Conservation (phyloP, 2,888 invertebrate species). For the Tigriopus californicus region DNA sequence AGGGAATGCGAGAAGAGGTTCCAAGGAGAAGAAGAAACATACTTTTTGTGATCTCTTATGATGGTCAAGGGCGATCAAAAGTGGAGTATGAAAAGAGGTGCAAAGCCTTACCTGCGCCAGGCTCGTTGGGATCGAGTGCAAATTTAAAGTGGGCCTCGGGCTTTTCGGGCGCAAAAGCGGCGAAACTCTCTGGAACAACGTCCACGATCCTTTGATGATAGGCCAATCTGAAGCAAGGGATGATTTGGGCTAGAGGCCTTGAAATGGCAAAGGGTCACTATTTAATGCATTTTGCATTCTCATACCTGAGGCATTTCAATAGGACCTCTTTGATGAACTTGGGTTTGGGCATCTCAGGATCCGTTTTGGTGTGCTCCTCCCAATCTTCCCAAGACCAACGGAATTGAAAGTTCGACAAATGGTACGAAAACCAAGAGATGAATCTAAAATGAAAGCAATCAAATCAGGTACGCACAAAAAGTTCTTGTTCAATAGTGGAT, state of each 20-base stretch:
- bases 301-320: constrained; percentile 65
- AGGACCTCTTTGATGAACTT: constrained; percentile 85
- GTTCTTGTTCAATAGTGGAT: no score
- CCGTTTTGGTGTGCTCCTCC: constrained; percentile 65
- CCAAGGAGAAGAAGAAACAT: not conserved
- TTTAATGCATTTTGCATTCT: not conserved
- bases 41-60: not conserved
- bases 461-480: no score
- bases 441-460: constrained; percentile 40
- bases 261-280: no score
- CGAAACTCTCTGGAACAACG: constrained; percentile 72
- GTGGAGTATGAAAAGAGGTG: no score
- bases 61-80: not conserved
- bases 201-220: constrained; percentile 85
- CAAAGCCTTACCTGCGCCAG: not conserved
- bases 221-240: constrained; percentile 43
- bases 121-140: constrained; percentile 40
- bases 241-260: no score
- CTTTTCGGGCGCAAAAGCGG: constrained; percentile 58
- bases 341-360: constrained; percentile 73
- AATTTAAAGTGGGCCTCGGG: constrained; percentile 80
- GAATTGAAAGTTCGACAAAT: constrained; percentile 96
- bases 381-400: constrained; percentile 98
- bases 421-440: constrained; percentile 92
- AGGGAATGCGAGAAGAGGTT: not conserved